Evolutionary conservation across 2,888 invertebrate genomes (phyloP).

Genomic region (Amphiduros pacificus): DNA sequence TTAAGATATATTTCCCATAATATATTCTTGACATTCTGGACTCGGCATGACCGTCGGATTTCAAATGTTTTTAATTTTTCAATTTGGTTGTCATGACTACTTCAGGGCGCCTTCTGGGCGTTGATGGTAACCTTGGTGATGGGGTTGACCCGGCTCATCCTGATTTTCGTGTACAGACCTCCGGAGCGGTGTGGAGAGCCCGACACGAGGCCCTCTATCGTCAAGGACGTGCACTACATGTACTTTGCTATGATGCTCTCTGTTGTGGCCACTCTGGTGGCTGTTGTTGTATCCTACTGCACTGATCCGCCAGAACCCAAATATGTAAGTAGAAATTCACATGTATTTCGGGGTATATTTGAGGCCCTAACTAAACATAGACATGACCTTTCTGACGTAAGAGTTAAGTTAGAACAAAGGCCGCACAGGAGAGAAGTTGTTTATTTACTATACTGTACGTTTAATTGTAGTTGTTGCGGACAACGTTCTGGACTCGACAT

Average conservation of each 20-base stretch:
- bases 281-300: constrained; percentile 21
- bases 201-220: constrained; percentile 52
- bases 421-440: not conserved
- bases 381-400: too few relatives aligned
- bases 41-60: too few relatives aligned
- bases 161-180: constrained; percentile 55
- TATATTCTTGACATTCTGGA: too few relatives aligned
- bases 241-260: constrained; percentile 30
- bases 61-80: too few relatives aligned
- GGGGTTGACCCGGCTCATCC: constrained; percentile 59
- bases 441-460: too few relatives aligned
- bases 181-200: constrained; percentile 48
- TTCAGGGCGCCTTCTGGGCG: constrained; percentile 62
- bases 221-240: constrained; percentile 34
- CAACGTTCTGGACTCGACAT: constrained; percentile 28
- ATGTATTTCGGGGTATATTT: constrained; percentile 2
- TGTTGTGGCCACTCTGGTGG: constrained; percentile 23
- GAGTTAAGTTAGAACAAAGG: too few relatives aligned
- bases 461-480: constrained; percentile 21
- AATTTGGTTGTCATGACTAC: not conserved
- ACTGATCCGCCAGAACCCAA: constrained; percentile 22
- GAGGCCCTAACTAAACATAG: too few relatives aligned
- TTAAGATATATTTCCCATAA: too few relatives aligned
- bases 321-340: constrained; percentile 1
- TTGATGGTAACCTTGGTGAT: constrained; percentile 60